A percentile compares a stretch with the other conserved stretches of the same genome.
These are phyloP conservation scores for Bubalus kerabau DNA, from an alignment of 2,113 vertebrate species.

Conservation along the genomic window DNA sequence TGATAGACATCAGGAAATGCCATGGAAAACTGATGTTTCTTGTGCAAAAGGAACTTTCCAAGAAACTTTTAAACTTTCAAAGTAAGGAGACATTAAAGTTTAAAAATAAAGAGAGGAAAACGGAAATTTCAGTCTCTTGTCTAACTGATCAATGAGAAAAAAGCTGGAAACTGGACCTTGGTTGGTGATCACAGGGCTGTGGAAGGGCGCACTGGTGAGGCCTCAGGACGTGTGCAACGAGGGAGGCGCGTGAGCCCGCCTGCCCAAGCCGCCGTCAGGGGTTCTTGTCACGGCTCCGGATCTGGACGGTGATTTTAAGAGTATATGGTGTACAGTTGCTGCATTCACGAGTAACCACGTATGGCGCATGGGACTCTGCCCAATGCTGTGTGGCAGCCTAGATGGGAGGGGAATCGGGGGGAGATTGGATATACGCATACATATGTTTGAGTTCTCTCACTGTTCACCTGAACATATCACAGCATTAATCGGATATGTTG, in stretches of 20 bases:
- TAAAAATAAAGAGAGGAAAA: not conserved
- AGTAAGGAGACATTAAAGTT: not conserved
- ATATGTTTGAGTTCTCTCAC: not conserved
- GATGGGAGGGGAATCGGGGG: accelerated
- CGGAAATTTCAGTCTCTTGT: not conserved
- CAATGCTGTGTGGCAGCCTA: accelerated
- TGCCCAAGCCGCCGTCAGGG: not conserved
- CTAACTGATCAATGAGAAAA: not conserved
- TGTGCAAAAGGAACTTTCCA: not conserved
- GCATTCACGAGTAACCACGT: accelerated
- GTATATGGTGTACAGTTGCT: not conserved
- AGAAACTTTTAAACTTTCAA: not conserved
- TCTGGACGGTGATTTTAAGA: not conserved
- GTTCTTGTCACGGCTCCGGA: not conserved
- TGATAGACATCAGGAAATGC: not conserved
- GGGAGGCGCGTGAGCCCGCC: not conserved
- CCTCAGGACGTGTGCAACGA: not conserved
- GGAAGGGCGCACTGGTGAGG: not conserved
- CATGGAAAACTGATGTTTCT: accelerated
- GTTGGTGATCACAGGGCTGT: not conserved
- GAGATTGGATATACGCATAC: accelerated
- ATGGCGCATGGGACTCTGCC: not conserved
- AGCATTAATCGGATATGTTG: accelerated
- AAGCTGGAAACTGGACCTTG: not conserved
- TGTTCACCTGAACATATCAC: not conserved